These are phyloP conservation scores for Bujurquina vittata DNA, from an alignment of 2,113 vertebrate genomes.

Conservation along the genomic window DNA sequence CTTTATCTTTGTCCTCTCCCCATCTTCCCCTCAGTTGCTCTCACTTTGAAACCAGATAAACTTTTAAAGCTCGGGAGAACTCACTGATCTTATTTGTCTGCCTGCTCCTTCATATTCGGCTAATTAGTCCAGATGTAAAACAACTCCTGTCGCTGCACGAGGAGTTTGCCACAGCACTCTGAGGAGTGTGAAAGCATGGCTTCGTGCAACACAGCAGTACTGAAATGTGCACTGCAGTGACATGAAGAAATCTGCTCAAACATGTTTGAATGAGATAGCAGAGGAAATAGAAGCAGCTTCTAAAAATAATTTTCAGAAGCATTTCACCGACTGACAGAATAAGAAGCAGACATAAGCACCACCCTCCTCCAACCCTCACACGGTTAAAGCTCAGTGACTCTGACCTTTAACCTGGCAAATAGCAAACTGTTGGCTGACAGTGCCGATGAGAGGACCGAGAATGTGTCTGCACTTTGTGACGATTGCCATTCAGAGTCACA, in stretches of 20 bases:
- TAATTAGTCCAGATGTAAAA: constrained; percentile 41
- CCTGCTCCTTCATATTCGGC: background rate
- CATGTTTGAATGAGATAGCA: background rate
- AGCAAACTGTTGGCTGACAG: background rate
- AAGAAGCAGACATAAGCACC: background rate
- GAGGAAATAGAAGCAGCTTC: background rate
- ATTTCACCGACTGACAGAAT: background rate
- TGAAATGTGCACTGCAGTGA: background rate
- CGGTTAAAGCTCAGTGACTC: background rate
- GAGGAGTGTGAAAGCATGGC: background rate
- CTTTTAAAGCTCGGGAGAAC: constrained; percentile 10
- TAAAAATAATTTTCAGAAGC: background rate
- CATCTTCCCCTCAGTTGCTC: background rate
- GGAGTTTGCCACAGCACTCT: background rate
- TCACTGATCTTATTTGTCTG: constrained; percentile 22
- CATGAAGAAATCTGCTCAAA: background rate
- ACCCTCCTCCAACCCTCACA: background rate
- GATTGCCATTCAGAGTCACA: too few relatives aligned
- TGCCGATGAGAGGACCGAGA: too few relatives aligned
- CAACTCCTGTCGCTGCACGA: constrained; percentile 18
- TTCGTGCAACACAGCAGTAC: background rate
- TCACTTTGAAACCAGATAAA: constrained; percentile 3
- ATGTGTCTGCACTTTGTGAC: too few relatives aligned
- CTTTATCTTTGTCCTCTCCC: background rate
- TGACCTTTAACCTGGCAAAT: background rate